Conservation (phyloP, 1,140 invertebrate species). For the Psix sp. region DNA sequence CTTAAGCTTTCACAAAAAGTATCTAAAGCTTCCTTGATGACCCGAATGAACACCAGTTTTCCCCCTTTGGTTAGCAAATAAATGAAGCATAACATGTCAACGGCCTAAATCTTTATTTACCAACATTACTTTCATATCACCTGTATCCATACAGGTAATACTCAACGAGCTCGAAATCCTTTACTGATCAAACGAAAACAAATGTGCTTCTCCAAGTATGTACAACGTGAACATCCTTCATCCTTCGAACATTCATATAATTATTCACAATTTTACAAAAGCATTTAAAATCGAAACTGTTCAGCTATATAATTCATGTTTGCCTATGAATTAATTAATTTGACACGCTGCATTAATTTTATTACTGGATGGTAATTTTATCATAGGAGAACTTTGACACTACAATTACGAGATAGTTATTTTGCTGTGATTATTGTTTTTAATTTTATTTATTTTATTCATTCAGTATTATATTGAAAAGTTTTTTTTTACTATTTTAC, state of each 20-base stretch:
- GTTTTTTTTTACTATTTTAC: too few species aligned
- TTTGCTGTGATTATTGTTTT: too few species aligned
- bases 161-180: slow-evolving; percentile 25
- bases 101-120: slow-evolving; percentile 31
- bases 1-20: slow-evolving; percentile 10
- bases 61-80: slow-evolving; percentile 15
- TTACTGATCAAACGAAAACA: slow-evolving; percentile 25
- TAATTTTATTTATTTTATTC: too few species aligned
- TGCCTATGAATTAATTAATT: too few species aligned
- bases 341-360: too few species aligned
- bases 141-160: slow-evolving; percentile 20
- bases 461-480: too few species aligned
- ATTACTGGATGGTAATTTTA: too few species aligned
- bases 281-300: too few species aligned
- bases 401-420: too few species aligned
- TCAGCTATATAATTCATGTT: too few species aligned
- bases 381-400: too few species aligned
- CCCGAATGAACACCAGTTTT: slow-evolving; percentile 11
- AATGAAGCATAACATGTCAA: slow-evolving; percentile 30
- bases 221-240: background rate
- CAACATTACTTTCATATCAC: slow-evolving; percentile 17
- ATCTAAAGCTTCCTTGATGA: slow-evolving; percentile 17
- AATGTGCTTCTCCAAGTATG: background rate
- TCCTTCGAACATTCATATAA: slow-evolving; percentile 8
- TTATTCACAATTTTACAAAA: too few species aligned